Base-by-base conservation (phyloP, 2,888 invertebrate genomes). In the Liodrosophila aerea region DNA sequence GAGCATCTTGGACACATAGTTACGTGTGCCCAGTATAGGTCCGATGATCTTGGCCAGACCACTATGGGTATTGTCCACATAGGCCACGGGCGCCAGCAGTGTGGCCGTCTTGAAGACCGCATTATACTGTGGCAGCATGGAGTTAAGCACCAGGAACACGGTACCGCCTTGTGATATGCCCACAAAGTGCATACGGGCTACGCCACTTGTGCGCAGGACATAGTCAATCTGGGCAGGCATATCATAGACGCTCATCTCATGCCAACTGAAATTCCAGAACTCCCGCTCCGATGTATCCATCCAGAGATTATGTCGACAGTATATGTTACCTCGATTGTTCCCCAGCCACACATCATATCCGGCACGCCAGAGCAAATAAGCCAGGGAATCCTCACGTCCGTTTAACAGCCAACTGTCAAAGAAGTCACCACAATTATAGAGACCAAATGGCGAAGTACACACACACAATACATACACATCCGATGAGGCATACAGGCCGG, bases 31-130 rank as follows among this genome's bases (percentile, higher is more conserved):
- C 62, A 89, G 56, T 8, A 89, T 59, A 5, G 93, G 94, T 0
- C 95, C 94, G 7, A 96, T 86, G 39, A 93, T 90, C 62, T 92
- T 90, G 29, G 88, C 89, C 51, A 96, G 49, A 0, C 95, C 84
- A 15, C 88, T 88, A 40, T 86, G 88, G 1, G 87, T 88, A 39
- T 88, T 87, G 51, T 87, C 87, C 13, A 89, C 88, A 51, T 87
- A 89, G 11, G 88, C 89, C 5, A 89, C 88, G 0, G 89, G 89
- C 0, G 89, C 89, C 61, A 89, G 45, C 4, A 89, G 62, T 1
- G 88, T 88, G 29, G 88, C 88, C 0, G 87, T 87, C 60, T 88
- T 88, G 36, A 89, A 89, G 3, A 80, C 85, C 0, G 73, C 73
- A 72, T 89, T 89, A 27, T 89, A 89, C 12, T 88, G 86, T 0